A percentile compares a stretch with the other conserved stretches of the same genome.
These are phyloP conservation scores for Chromis chromis DNA, from an alignment of 2,797 vertebrate genomes.

Conservation along the genomic window DNA sequence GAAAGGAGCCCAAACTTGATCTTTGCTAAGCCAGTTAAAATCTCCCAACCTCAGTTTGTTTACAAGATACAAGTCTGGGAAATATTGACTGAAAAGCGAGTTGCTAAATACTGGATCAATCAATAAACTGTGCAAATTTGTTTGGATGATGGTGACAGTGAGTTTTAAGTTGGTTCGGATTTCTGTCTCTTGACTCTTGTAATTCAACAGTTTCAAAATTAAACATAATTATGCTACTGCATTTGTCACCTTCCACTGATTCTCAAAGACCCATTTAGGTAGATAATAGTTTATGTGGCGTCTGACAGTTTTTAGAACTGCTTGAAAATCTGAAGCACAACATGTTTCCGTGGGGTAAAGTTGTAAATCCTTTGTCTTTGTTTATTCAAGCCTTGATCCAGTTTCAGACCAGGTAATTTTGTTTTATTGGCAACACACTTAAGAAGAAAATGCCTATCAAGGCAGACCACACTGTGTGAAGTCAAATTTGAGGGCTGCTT, in stretches of 20 bases:
- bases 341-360: no score
- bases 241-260: not conserved
- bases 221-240: no score
- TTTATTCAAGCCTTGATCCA: slow-evolving; percentile 1
- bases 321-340: no score
- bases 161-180: not conserved
- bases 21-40: not conserved
- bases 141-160: not conserved
- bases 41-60: not conserved
- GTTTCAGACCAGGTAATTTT: not conserved
- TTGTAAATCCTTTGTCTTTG: not conserved
- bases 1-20: not conserved
- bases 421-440: not conserved
- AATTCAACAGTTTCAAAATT: not conserved
- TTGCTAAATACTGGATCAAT: not conserved
- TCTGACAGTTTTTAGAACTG: no score
- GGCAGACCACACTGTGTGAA: not conserved
- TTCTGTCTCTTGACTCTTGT: not conserved
- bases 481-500: not conserved
- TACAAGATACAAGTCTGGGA: not conserved
- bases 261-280: no score
- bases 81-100: not conserved
- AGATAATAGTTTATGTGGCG: not conserved
- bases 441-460: not conserved
- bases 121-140: not conserved